Conservation (phyloP, 2,888 invertebrate species). For the Cynaeus angustus region DNA sequence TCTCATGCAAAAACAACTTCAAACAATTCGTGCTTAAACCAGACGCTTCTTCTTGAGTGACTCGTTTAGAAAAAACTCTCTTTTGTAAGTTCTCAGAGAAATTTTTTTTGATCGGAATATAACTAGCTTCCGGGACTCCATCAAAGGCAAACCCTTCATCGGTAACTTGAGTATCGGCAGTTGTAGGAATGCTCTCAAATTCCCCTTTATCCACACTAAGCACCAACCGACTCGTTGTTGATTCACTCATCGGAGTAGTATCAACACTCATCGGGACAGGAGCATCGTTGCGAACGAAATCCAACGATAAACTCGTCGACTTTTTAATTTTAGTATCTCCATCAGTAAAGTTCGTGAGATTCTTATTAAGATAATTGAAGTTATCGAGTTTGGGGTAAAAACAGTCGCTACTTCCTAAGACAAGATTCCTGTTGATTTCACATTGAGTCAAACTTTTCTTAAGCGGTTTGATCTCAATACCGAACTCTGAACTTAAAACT, state of each 20-base stretch:
- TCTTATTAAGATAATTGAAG: conserved; percentile 61
- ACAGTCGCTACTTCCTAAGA: conserved; percentile 64
- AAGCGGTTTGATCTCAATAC: conserved; percentile 66
- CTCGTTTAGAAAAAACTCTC: conserved; percentile 64
- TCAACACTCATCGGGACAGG: conserved; percentile 69
- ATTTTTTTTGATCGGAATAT: conserved; percentile 27
- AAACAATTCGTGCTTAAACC: conserved; percentile 63
- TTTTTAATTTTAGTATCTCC: conserved; percentile 54
- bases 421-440: conserved; percentile 62
- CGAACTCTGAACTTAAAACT: conserved; percentile 78
- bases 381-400: conserved; percentile 60
- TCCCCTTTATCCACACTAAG: conserved; percentile 56
- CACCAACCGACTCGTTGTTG: conserved; percentile 56
- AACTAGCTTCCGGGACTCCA: conserved; percentile 15
- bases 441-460: conserved; percentile 51
- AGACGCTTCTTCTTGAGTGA: conserved; percentile 69
- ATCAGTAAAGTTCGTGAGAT: conserved; percentile 48
- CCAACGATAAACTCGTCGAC: conserved; percentile 55
- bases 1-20: conserved; percentile 65
- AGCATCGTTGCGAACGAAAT: conserved; percentile 56
- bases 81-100: conserved; percentile 58
- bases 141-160: conserved; percentile 69
- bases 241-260: conserved; percentile 67
- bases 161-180: conserved; percentile 72
- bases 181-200: conserved; percentile 59